Conservation (phyloP, 2,888 invertebrate species). For the Baronia brevicornis region DNA sequence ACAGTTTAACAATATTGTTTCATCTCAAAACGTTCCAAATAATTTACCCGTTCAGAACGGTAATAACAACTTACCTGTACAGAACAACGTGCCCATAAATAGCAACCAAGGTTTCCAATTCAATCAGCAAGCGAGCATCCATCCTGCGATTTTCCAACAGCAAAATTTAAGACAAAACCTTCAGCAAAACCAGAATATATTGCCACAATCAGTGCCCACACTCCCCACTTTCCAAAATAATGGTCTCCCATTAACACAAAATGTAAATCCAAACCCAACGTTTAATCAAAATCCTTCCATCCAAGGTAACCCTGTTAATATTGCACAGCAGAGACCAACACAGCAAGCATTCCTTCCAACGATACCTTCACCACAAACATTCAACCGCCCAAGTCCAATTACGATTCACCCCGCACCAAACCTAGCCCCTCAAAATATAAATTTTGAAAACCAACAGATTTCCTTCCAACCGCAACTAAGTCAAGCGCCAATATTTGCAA, state of each 20-base stretch:
- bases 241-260: conserved; percentile 42
- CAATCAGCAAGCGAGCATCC: conserved; percentile 37
- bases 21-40: conserved; percentile 39
- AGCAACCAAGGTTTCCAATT: conserved; percentile 44
- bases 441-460: conserved; percentile 49
- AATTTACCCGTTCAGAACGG: conserved; percentile 30
- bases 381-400: conserved; percentile 56
- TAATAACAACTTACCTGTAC: too few species aligned
- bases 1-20: conserved; percentile 51
- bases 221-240: conserved; percentile 49
- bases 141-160: conserved; percentile 36
- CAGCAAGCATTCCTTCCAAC: conserved; percentile 59
- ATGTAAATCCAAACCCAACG: conserved; percentile 31
- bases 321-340: conserved; percentile 57
- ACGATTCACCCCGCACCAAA: conserved; percentile 67
- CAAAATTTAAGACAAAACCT: conserved; percentile 43
- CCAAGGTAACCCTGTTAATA: conserved; percentile 35
- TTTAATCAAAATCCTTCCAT: conserved; percentile 42
- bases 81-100: conserved; percentile 31
- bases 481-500: conserved; percentile 60
- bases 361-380: conserved; percentile 41
- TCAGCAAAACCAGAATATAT: conserved; percentile 43
- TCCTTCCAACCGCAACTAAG: conserved; percentile 55
- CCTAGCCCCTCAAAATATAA: conserved; percentile 50
- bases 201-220: conserved; percentile 51